Conservation (phyloP, 2,888 invertebrate species). For the Leptinotarsa rubiginosa region DNA sequence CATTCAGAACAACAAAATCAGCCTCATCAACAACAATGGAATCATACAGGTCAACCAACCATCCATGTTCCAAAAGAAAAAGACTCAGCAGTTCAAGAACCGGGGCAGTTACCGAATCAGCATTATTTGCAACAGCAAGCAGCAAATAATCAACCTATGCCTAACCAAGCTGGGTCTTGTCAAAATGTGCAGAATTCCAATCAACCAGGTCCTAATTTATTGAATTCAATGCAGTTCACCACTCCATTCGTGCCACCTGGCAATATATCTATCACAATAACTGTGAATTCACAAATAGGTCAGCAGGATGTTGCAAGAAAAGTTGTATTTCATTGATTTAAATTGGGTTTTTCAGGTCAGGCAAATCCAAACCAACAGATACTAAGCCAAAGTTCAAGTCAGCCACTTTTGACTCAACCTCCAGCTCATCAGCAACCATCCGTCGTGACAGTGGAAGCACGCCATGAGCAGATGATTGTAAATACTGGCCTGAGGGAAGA, state of each 20-base stretch:
- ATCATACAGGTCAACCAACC: conserved; percentile 56
- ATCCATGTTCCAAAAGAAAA: conserved; percentile 37
- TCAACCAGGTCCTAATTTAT: conserved; percentile 23
- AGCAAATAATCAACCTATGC: conserved; percentile 20
- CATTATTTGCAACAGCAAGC: conserved; percentile 30
- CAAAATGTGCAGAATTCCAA: conserved; percentile 10
- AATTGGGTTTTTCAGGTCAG: conserved; percentile 7
- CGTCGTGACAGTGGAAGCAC: conserved; percentile 54
- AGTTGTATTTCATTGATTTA: neutral
- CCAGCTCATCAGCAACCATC: conserved; percentile 3
- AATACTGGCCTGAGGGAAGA: conserved; percentile 10
- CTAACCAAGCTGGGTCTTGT: conserved; percentile 5
- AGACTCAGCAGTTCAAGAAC: conserved; percentile 15
- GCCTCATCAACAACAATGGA: conserved; percentile 51
- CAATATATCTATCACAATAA: conserved; percentile 26
- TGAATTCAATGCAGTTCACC: conserved; percentile 25
- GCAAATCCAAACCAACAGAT: conserved; percentile 13
- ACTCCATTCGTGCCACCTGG: conserved; percentile 20
- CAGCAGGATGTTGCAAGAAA: neutral
- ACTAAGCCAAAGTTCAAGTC: neutral
- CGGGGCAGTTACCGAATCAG: conserved; percentile 30
- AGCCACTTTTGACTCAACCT: conserved; percentile 8
- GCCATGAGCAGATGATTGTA: conserved; percentile 14
- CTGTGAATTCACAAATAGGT: conserved; percentile 27
- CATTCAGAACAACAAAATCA: conserved; percentile 39